Percentiles rank a stretch among this genome's conserved stretches.
Conservation (phyloP, 2,888 invertebrate species). For the Tenodera sinensis region DNA sequence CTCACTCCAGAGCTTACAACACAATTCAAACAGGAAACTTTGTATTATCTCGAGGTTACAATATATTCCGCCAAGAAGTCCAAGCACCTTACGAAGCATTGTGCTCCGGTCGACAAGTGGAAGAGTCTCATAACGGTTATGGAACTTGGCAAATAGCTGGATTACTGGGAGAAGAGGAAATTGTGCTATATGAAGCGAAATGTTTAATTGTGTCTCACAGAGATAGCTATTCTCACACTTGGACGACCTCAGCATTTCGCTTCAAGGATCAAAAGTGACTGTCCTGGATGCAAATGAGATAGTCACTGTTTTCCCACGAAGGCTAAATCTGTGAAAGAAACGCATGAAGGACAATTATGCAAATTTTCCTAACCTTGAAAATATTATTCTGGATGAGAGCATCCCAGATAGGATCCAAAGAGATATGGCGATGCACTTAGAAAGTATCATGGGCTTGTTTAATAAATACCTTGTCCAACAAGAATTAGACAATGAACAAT, state of each 20-base stretch:
- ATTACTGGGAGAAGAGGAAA: not conserved
- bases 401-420: not conserved
- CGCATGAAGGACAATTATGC: not conserved
- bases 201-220: not conserved
- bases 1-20: no score
- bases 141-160: not conserved
- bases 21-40: no score
- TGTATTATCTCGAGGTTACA: no score
- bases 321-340: not conserved
- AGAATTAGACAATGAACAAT: not conserved
- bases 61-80: no score
- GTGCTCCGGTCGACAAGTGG: no score
- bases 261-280: not conserved
- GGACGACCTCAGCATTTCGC: not conserved
- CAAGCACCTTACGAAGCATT: no score
- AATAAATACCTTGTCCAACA: not conserved
- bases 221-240: not conserved
- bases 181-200: not conserved
- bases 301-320: not conserved
- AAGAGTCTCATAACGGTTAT: not conserved
- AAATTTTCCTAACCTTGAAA: not conserved
- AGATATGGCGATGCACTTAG: no score
- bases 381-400: no score
- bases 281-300: constrained; percentile 1
- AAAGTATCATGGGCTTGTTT: not conserved